phyloP scores from a whole-genome alignment of 2,797 vertebrate genomes.

The Poecilia gillii region DNA sequence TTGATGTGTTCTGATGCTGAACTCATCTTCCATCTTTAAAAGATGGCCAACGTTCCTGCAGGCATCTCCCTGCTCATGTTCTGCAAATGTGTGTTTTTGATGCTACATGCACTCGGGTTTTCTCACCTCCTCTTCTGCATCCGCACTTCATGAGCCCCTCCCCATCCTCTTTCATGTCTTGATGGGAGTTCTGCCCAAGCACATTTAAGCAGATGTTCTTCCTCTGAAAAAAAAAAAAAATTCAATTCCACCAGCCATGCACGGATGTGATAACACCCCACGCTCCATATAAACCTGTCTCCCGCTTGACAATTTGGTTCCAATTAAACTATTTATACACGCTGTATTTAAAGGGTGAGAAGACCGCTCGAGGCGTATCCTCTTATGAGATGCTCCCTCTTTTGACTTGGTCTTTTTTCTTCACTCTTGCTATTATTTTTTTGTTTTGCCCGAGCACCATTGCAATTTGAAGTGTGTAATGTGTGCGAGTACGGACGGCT shows the following conservation, averaged over 20 bases:
- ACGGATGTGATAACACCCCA: conserved; percentile 67
- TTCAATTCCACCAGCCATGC: conserved; percentile 69
- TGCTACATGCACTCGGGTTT: conserved; percentile 44
- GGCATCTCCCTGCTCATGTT: conserved; percentile 30
- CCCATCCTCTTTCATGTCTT: conserved; percentile 45
- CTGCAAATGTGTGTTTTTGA: conserved; percentile 47
- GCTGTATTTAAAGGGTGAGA: conserved; percentile 62
- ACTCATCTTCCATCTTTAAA: conserved; percentile 22
- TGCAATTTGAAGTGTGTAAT: conserved; percentile 18
- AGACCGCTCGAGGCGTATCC: conserved; percentile 57
- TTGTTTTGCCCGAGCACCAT: conserved; percentile 48
- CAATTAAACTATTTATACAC: conserved; percentile 76
- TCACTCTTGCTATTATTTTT: conserved; percentile 50
- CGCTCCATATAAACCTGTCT: conserved; percentile 70
- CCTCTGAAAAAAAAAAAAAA: conserved; percentile 50
- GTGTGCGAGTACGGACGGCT: neutral
- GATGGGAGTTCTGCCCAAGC: conserved; percentile 62
- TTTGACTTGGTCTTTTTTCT: conserved; percentile 46
- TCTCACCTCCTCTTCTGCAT: conserved; percentile 42
- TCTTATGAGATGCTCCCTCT: conserved; percentile 50
- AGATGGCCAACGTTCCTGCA: conserved; percentile 8
- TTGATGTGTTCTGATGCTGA: conserved; percentile 34
- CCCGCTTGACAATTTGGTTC: conserved; percentile 72
- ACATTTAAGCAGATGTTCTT: conserved; percentile 75
- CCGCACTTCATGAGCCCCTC: conserved; percentile 20